Evolutionary conservation across 2,888 invertebrate genomes (phyloP), one percentile per base, ranked within the genome.

Genomic region (Baccha elongata): DNA sequence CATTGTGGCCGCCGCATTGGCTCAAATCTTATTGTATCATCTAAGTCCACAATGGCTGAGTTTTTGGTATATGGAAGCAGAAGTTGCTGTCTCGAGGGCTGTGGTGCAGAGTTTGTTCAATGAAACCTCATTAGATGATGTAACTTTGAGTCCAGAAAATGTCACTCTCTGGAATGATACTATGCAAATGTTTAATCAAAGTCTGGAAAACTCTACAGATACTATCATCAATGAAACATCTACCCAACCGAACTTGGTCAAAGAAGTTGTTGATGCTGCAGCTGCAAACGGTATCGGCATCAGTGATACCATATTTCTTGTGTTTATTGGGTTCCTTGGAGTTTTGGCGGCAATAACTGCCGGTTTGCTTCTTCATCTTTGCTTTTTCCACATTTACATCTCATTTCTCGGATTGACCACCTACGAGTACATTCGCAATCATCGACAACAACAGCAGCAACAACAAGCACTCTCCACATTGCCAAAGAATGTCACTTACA

Each of bases 341-440:
- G 89, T 94, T 19, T 91, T 95, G 73, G 95, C 96, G n/a, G 93
- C 95, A 19, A 93, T 95, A 11, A 94, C 96, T 4, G 94, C 95
- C 1, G 94, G 95, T 26, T 92, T 97, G 55, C 92, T 97, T 72
- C 91, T 96, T 83, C 97, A 97, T 91, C 92, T 97, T 64, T 96
- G 95, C 89, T 95, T 96, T 91, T 97, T 97, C 90, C 97, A 97
- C 91, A 93, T 96, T 76, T 97, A 97, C 91, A 96, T 97, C 88
- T 94, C 95, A 2, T 93, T 94, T 86, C 91, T 96, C 87, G 97
- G 97, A 1, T 92, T 97, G 48, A 97, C 97, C 17, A 98, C 97
- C 0, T 98, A 97, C 91, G 97, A 97, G 88, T 97, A 97, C 90
- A 96, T 97, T 58, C 87, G 91, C 53, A 91, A 91, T 81, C 91